Conservation (phyloP, 2,797 vertebrate species). For the Acanthurus tractus region DNA sequence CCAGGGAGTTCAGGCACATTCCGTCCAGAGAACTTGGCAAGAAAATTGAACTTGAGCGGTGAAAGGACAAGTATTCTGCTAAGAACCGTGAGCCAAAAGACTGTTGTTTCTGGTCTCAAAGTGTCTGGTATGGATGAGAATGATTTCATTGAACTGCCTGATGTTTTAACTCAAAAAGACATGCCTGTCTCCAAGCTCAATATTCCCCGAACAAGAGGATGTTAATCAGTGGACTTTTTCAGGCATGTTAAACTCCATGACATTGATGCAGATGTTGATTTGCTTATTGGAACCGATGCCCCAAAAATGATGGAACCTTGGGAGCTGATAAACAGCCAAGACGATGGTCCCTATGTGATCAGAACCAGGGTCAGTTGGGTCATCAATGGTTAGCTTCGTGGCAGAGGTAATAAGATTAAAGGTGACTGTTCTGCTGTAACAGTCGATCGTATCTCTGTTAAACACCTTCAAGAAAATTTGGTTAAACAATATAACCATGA, state of each 20-base stretch:
- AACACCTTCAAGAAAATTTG: neutral
- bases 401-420: neutral
- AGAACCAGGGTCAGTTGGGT: neutral
- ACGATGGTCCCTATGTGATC: neutral
- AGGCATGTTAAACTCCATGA: neutral
- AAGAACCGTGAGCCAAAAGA: neutral
- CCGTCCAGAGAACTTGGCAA: neutral
- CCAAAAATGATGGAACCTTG: neutral
- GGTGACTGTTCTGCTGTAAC: neutral
- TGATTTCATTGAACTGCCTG: neutral
- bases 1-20: neutral
- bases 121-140: neutral
- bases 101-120: neutral
- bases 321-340: conserved; percentile 3
- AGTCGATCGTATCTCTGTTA: too few relatives aligned
- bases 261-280: neutral
- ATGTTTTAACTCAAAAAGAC: neutral
- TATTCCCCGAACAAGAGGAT: neutral
- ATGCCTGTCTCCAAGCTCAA: neutral
- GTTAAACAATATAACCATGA: neutral
- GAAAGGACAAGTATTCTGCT: neutral
- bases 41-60: neutral
- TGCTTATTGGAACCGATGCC: neutral
- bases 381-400: neutral
- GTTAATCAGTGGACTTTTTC: neutral